Evolutionary conservation across 2,797 vertebrate species (phyloP).

Genomic region (Lagodon rhomboides): DNA sequence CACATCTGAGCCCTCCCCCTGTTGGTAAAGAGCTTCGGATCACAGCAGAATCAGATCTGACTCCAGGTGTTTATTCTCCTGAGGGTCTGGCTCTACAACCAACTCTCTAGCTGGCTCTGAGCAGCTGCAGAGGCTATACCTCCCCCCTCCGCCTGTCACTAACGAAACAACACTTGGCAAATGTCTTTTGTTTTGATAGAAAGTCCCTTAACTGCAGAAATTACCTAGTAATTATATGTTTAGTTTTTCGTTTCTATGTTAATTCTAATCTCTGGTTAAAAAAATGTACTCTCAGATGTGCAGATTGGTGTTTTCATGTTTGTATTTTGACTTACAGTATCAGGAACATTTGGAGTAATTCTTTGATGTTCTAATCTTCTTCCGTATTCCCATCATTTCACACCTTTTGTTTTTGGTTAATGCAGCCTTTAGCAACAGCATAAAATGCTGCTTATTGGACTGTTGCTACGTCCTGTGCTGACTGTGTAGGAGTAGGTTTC

Average conservation of each 20-base stretch:
- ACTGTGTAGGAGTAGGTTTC: neutral
- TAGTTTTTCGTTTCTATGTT: too few relatives aligned
- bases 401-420: slow-evolving; percentile 8
- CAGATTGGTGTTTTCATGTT: neutral
- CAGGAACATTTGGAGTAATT: neutral
- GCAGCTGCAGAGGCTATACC: too few relatives aligned
- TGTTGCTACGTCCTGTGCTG: neutral
- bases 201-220: too few relatives aligned
- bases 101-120: too few relatives aligned
- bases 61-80: too few relatives aligned
- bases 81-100: too few relatives aligned
- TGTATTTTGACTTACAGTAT: slow-evolving; percentile 1
- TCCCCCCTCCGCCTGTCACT: too few relatives aligned
- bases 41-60: too few relatives aligned
- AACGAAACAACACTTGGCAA: neutral
- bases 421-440: neutral
- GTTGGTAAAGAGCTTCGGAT: too few relatives aligned
- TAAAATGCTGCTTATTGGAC: neutral
- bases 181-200: neutral
- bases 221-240: neutral
- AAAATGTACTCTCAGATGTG: neutral
- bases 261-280: neutral
- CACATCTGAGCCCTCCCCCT: too few relatives aligned
- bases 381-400: neutral
- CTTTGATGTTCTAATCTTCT: neutral